Base-by-base conservation (phyloP, 2,113 vertebrate species). In the Elanus axillaris region DNA sequence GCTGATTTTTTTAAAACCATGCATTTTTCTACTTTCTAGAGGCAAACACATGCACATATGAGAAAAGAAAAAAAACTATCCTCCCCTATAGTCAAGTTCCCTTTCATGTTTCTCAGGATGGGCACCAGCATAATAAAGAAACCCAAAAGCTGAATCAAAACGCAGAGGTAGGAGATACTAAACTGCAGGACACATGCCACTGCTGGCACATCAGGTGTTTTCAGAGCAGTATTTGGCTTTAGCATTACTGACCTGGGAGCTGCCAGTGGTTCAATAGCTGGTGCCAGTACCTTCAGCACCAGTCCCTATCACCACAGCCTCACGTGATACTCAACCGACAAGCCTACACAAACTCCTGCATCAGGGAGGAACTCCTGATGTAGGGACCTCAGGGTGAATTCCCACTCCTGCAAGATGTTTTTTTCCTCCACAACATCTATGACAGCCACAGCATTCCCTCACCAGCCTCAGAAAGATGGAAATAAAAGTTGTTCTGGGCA, bases 341-440 rank as follows among this genome's bases (percentile, higher is more conserved):
- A 69, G 14, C 9, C 43, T 21, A 56, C 23, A 31, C 8, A 48
- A 64, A 47, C 34, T 43, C 59, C 43, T 67, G 60, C 55, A 48
- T 15, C 11, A 45, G 53, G 85, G 32, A 59, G 40, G 13, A 84
- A 31, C 29, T 66, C 31, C 25, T 31, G 26, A 52, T 25, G 26
- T 64, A 67, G 36, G 13, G 23, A 55, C 32, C 47, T 52, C 27
- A 45, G 45, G 8, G 22, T 18, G 16, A 85, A 86, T 26, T 93
- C 15, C 40, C 53, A 20, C 62, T 79, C 50, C 45, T 53, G 32
- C 2, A 31, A 69, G 48, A 52, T 40, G 34, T 16, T 68, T 13
- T 13, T 26, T 9, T 8, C 10, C 3, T 7, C 18, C 8, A 0
- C 4, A 43, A 7, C 8, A 36, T 6, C 52, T 66, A 3, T 15